A percentile compares a stretch with the other conserved stretches of the same genome.
These are phyloP conservation scores for Choristoneura fumiferana DNA, from an alignment of 1,140 invertebrate genomes.

Conservation along the genomic window DNA sequence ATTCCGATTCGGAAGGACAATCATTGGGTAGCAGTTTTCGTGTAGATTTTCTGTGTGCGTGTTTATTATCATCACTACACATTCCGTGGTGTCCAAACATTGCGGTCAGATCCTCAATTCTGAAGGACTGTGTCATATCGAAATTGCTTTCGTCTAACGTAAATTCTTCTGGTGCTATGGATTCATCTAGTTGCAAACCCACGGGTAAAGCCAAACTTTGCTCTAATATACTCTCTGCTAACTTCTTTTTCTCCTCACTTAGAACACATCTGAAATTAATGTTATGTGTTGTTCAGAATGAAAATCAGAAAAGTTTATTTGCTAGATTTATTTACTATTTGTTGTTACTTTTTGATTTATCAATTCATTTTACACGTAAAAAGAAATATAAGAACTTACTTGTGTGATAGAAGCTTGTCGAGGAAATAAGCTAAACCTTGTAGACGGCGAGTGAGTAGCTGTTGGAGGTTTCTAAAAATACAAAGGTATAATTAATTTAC, in stretches of 20 bases:
- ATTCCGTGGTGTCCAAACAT: slow-evolving; percentile 71
- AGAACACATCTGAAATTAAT: slow-evolving; percentile 64
- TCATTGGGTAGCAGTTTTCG: slow-evolving; percentile 64
- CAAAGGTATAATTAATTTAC: slow-evolving; percentile 23
- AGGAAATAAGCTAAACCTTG: slow-evolving; percentile 86
- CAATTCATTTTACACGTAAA: no score
- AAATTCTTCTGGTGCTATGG: slow-evolving; percentile 65
- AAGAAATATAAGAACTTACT: slow-evolving; percentile 62
- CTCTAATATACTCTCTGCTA: slow-evolving; percentile 74
- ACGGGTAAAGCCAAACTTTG: slow-evolving; percentile 73
- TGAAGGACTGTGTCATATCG: slow-evolving; percentile 67
- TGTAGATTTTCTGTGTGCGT: slow-evolving; percentile 37
- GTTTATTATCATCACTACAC: slow-evolving; percentile 48
- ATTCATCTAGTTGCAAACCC: slow-evolving; percentile 67
- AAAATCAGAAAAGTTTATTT: no score
- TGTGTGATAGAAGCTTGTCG: slow-evolving; percentile 84
- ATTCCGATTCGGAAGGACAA: slow-evolving; percentile 86
- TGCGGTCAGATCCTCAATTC: slow-evolving; percentile 70
- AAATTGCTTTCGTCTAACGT: slow-evolving; percentile 69
- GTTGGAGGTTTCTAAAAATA: slow-evolving; percentile 69
- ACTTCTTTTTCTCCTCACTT: slow-evolving; percentile 72
- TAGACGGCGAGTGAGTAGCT: slow-evolving; percentile 81
- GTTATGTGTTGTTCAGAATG: no score
- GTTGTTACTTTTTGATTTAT: no score
- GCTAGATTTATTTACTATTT: no score